Percentiles rank a stretch among this genome's conserved stretches.
Evolutionary conservation across 2,888 invertebrate species (phyloP).

Genomic region (Lycocerus yunnanus): DNA sequence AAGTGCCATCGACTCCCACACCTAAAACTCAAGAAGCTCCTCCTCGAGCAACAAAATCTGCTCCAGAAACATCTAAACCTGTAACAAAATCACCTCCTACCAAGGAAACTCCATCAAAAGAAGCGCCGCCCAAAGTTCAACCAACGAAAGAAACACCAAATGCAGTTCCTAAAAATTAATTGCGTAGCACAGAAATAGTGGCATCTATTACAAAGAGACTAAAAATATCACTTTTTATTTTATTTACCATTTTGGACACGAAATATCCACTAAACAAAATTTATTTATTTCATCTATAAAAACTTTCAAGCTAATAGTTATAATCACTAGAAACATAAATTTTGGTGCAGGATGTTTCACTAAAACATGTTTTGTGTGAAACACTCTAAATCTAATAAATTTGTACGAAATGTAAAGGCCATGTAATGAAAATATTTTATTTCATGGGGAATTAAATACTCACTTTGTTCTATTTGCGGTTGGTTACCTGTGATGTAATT

Average conservation of each 20-base stretch:
- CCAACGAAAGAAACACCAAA: slow-evolving; percentile 36
- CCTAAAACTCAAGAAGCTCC: slow-evolving; percentile 3
- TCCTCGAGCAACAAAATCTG: not conserved
- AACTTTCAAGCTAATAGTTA: not conserved
- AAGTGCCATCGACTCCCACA: slow-evolving; percentile 14
- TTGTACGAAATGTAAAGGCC: not conserved
- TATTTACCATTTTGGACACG: not conserved
- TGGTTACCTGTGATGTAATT: slow-evolving; percentile 1
- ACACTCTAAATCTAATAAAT: not conserved
- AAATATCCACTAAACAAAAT: not conserved
- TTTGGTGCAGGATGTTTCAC: not conserved
- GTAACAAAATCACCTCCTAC: slow-evolving; percentile 25
- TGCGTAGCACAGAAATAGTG: not conserved
- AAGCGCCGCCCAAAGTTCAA: slow-evolving; percentile 20
- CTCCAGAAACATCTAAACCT: slow-evolving; percentile 17
- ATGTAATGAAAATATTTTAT: not conserved
- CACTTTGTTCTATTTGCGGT: not conserved
- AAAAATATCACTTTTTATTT: not conserved
- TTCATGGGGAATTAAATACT: not conserved
- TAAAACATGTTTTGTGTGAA: not conserved
- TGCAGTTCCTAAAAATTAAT: slow-evolving; percentile 24
- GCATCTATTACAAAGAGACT: not conserved
- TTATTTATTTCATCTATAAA: not conserved
- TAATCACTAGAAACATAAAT: not conserved
- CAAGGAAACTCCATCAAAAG: slow-evolving; percentile 5